Base-by-base conservation (phyloP, 1,140 invertebrate species). In the Calliopsis andreniformis region DNA sequence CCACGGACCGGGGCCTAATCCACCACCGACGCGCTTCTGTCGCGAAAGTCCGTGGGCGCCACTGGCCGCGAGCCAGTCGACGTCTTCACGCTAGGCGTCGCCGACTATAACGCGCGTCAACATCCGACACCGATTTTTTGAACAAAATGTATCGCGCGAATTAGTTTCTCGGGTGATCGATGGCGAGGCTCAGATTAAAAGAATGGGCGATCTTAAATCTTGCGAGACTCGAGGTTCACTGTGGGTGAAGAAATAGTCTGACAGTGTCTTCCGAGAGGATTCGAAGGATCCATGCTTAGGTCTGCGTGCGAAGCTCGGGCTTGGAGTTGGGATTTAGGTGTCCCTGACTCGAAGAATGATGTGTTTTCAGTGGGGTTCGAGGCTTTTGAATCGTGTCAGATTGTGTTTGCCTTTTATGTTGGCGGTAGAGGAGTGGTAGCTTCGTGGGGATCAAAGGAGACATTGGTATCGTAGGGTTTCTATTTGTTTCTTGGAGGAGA, bases 1-100 rank as follows among this genome's bases (percentile, higher is more conserved):
- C 80, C 87, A 84, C 87, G 85, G 86, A 89, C 77, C 81, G 56
- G 25, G 28, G 18, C n/a, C 53, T 10, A 43, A 25, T 49, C 59
- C 45, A 45, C 73, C 53, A 63, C 42, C 64, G 56, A 25, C 39
- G 18, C n/a, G 6, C 39, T 7, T 14, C 10, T 25, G 25, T 8
- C 49, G 69, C 42, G 80, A 83, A 42, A 79, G 55, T 70, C 67
- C 51, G 64, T 51, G 64, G 71, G 49, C 53, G 69, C 58, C 64
- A 82, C 76, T 83, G 80, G 80, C 80, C 67, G 35, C 28, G 45
- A 39, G 49, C 68, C 82, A 81, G 81, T 81, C 53, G 42, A 1
- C 32, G 51, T 61, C 47, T 30, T 49, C 67, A n/a, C n/a, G n/a
- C n/a, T n/a, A n/a, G n/a, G n/a, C n/a, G n/a, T n/a, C n/a, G n/a